These are phyloP conservation scores for Dynastes maya DNA, from an alignment of 2,888 invertebrate genomes.

Conservation along the genomic window DNA sequence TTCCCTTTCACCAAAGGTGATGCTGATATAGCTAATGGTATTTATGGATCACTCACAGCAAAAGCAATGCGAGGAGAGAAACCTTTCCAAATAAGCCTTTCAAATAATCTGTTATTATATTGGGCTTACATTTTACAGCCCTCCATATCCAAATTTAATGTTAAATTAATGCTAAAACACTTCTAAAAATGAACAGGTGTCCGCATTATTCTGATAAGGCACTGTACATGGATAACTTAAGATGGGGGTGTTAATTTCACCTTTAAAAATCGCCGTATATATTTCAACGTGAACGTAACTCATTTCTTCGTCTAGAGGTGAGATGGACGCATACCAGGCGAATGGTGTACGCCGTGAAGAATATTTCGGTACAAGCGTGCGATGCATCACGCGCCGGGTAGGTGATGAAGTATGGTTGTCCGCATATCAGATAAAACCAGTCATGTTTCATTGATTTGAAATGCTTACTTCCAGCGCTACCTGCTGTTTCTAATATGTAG, in stretches of 20 bases:
- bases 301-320: conserved; percentile 35
- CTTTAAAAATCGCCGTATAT: conserved; percentile 22
- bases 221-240: neutral
- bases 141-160: too few relatives aligned
- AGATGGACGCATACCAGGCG: conserved; percentile 25
- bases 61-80: too few relatives aligned
- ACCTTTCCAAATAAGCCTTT: too few relatives aligned
- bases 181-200: too few relatives aligned
- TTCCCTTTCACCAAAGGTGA: too few relatives aligned
- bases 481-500: conserved; percentile 60
- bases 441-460: conserved; percentile 59
- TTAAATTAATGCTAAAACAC: too few relatives aligned
- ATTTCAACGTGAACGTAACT: conserved; percentile 21
- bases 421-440: conserved; percentile 58
- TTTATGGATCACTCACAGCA: too few relatives aligned
- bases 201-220: too few relatives aligned
- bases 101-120: too few relatives aligned
- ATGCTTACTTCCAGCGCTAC: conserved; percentile 57
- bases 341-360: conserved; percentile 43
- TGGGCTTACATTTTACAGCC: too few relatives aligned
- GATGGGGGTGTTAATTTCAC: conserved; percentile 36
- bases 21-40: too few relatives aligned
- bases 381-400: conserved; percentile 55
- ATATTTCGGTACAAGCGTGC: conserved; percentile 54
- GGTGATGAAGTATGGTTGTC: conserved; percentile 58